Base-by-base conservation (phyloP, 2,888 invertebrate species). In the Sminthurides aquaticus region DNA sequence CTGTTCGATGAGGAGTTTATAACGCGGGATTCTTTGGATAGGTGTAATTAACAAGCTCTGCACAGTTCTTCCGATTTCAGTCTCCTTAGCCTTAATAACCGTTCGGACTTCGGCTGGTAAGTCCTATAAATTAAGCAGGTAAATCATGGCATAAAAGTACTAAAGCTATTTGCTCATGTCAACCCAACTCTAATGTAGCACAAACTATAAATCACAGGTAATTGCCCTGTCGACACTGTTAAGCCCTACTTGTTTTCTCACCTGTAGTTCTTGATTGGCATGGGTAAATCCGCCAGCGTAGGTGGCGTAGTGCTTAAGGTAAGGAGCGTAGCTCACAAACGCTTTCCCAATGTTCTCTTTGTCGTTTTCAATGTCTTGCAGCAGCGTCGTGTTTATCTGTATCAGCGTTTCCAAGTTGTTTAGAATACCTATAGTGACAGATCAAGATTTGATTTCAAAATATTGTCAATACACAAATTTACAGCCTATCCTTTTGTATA, bases 11-110 rank as follows among this genome's bases (percentile, higher is more conserved):
- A 90, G 79, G 54, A 90, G 79, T 75, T 86, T 85, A 77, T 90
- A 90, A 58, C 89, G 82, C 1, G 90, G 90, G 60, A 90, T 83
- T 74, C 90, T 80, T 77, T 90, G 90, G 73, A 90, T 87, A 18
- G 90, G 90, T 1, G 86, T 85, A 70, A 90, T 90, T 71, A 90
- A 80, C 49, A 90, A 79, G 0, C 89, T 85, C 65, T 86, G 85
- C 2, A 90, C 78, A 76, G 87, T 88, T 49, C 82, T 82, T 71
- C 84, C 83, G 57, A 89, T 85, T 77, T 88, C 88, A 5, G 69
- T 70, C 49, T 73, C 73, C 54, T 69, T 72, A 2, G 57, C 63
- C 26, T 70, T 72, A 1, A 73, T 64, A 18, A 67, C 24, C 11
- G 62, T 24, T 28, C 66, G 58, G 1, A 59, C 8, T 18, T 65